Base-by-base conservation (phyloP, 2,113 vertebrate species). In the Rhagologus leucostigma region DNA sequence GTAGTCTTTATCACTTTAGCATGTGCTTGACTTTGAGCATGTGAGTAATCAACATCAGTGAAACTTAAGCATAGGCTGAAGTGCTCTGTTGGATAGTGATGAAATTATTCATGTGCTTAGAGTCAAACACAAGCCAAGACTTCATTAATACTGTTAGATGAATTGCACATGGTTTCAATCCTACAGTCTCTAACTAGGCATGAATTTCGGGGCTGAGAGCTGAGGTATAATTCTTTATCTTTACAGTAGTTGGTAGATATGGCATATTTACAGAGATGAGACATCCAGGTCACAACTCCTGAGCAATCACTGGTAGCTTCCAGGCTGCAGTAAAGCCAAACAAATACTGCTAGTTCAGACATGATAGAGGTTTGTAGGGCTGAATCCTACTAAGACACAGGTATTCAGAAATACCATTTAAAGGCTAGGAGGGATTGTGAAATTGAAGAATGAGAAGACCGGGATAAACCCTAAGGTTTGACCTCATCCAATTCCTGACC, bases 21-120 rank as follows among this genome's bases (percentile, higher is more conserved):
- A 93, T 90, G 76, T 96, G 94, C 95, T 95, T 96, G 89, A 92
- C 90, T 93, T 97, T 92, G 78, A 95, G 90, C 80, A 89, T 86
- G 74, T 76, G 88, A 96, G 76, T 95, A 96, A 97, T 93, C 96
- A 96, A 47, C 73, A 92, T 86, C 83, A 89, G 90, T 89, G 88
- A 92, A 90, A 97, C 80, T 90, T 96, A 94, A 95, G 90, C 88
- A 92, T 78, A 49, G 76, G 83, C 77, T 95, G 73, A 96, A 97
- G 93, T 87, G 90, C 80, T 94, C 90, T 64, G 53, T 79, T 95
- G 64, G 94, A 84, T 78, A 65, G 69, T 56, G 80, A 93, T 92
- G 93, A 93, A 90, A 94, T 95, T 95, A 93, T 86, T 92, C 84
- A 87, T 89, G 76, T 87, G 86, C 89, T 96, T 93, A 92, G 65